Base-by-base conservation (phyloP, 2,113 vertebrate genomes). In the Dipodomys stephensi region DNA sequence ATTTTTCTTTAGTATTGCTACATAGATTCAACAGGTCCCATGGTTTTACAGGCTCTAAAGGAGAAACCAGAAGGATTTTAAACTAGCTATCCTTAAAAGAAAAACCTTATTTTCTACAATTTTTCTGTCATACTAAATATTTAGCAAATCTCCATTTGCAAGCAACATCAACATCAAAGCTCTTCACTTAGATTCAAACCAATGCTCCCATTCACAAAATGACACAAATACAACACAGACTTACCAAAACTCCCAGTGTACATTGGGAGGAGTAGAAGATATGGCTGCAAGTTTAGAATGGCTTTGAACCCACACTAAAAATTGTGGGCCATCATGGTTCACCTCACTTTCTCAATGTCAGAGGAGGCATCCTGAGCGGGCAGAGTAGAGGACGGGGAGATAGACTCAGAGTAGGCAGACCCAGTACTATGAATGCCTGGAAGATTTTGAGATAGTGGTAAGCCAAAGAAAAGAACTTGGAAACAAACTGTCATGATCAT, bases 241-340 rank as follows among this genome's bases (percentile, higher is more conserved):
- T 85, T 78, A 84, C n/a, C 87, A 82, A 74, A 83, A 39, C 28
- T 53, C 20, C 49, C 82, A 92, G 94, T 78, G 53, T 73, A 78
- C 68, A 27, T 39, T 87, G n/a, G 25, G 87, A 73, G 67, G 6
- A 60, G 28, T 39, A 78, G 10, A 85, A 79, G 71, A 46, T 11
- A 7, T 57, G 80, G 32, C 69, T 91, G n/a, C 9, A 82, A 91
- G 83, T 73, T 80, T 74, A 71, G 22, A 79, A 13, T 46, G 65
- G 4, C 30, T 83, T 95, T 74, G 22, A 84, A 12, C 30, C 57
- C 23, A 87, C 77, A 22, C n/a, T 0, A 87, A 81, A 88, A 64
- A 53, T 8, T 20, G 27, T 57, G 18, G 30, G 4, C 30, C n/a
- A 13, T 2, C 76, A 32, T 60, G 3, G 12, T 35, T 90, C 7